A percentile compares a stretch with the other conserved stretches of the same genome.
These are phyloP conservation scores for Setipinna tenuifilis DNA, from an alignment of 2,797 vertebrate genomes.

Conservation along the genomic window DNA sequence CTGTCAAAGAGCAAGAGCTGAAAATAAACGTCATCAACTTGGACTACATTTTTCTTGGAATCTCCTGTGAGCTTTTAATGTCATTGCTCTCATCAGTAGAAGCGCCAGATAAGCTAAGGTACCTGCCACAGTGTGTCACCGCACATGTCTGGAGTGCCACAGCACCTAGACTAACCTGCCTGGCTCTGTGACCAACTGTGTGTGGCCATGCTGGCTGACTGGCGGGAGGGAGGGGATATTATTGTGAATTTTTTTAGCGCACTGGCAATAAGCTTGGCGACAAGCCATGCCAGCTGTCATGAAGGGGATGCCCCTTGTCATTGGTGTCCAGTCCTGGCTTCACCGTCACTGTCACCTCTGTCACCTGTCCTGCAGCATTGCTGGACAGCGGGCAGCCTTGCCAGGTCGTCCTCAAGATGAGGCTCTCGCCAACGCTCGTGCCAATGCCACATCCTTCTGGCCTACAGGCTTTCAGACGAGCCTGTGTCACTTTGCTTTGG, in stretches of 20 bases:
- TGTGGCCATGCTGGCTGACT: not conserved
- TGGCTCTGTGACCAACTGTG: not conserved
- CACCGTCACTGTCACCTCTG: not conserved
- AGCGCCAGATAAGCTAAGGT: not conserved
- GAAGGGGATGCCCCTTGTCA: too few relatives aligned
- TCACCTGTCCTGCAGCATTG: not conserved
- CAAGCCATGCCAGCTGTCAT: too few relatives aligned
- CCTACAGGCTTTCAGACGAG: not conserved
- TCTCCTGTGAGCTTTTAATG: not conserved
- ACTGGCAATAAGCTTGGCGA: too few relatives aligned
- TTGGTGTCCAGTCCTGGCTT: too few relatives aligned
- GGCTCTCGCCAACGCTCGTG: not conserved
- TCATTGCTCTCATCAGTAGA: not conserved
- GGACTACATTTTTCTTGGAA: not conserved
- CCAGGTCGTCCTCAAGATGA: not conserved
- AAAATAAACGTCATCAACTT: not conserved
- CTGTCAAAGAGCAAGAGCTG: not conserved
- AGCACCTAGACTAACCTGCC: not conserved
- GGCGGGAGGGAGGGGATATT: not conserved
- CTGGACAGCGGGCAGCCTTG: not conserved
- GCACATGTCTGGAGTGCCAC: not conserved
- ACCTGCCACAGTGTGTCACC: not conserved
- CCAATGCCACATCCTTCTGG: not conserved
- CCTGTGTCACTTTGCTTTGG: too few relatives aligned
- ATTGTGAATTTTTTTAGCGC: too few relatives aligned